Conservation (phyloP, 2,797 vertebrate genomes). For the Apodemus agrarius region DNA sequence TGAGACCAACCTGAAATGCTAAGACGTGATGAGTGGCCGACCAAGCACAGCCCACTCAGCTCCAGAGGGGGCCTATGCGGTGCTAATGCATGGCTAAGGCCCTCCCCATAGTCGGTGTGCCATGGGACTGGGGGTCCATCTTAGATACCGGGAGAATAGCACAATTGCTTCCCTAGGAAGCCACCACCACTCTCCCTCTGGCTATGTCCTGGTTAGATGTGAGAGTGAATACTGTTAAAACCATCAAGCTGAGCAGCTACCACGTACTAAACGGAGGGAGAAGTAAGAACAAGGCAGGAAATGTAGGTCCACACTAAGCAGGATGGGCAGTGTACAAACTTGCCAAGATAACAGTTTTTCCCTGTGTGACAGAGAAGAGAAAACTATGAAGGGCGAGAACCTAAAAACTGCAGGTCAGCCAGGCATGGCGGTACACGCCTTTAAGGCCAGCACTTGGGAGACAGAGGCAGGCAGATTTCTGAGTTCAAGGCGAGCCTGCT, state of each 20-base stretch:
- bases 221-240: not conserved
- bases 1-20: not conserved
- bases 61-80: not conserved
- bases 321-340: not conserved
- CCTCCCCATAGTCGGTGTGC: not conserved
- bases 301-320: not conserved
- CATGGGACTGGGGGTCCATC: accelerated
- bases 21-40: not conserved
- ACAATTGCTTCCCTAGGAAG: accelerated
- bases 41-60: not conserved
- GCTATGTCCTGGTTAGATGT: accelerated
- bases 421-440: not conserved
- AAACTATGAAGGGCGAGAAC: not conserved
- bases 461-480: not conserved
- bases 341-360: not conserved
- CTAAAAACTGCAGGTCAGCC: not conserved
- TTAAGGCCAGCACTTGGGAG: not conserved
- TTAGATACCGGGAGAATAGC: not conserved
- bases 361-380: not conserved
- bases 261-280: not conserved
- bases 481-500: not conserved
- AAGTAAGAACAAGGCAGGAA: not conserved
- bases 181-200: not conserved
- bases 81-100: accelerated
- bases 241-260: not conserved